Conservation (phyloP, 2,113 vertebrate species). For the Petrocephalus zakoni region DNA sequence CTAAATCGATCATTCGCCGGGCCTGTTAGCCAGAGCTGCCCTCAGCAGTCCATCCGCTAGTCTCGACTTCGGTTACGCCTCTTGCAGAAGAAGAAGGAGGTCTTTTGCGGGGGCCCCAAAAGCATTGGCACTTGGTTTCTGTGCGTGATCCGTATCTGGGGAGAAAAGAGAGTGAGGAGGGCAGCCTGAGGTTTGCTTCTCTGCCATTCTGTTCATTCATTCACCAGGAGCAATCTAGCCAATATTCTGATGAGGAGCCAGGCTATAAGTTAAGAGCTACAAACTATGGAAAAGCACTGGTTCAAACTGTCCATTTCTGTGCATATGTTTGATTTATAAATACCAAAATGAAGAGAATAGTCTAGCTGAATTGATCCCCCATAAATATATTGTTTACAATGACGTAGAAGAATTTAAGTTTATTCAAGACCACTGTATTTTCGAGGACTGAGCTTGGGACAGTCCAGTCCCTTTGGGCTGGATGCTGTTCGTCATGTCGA, state of each 20-base stretch:
- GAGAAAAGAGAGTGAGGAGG: slow-evolving; percentile 13
- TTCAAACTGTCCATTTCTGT: background rate
- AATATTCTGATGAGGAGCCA: background rate
- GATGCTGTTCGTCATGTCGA: background rate
- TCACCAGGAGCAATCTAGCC: background rate
- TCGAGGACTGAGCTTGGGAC: background rate
- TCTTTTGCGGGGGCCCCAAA: slow-evolving; percentile 83
- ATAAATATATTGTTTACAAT: background rate
- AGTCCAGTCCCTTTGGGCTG: background rate
- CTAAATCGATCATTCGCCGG: background rate
- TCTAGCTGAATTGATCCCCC: background rate
- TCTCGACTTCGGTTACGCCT: slow-evolving; percentile 75
- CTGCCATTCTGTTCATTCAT: background rate
- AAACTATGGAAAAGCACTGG: background rate
- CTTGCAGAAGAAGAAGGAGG: slow-evolving; percentile 84
- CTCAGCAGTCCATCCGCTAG: slow-evolving; percentile 41
- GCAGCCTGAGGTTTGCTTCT: background rate
- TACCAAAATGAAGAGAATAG: background rate
- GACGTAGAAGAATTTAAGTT: background rate
- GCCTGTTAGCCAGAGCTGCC: background rate
- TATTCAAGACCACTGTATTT: background rate
- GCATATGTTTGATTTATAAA: background rate
- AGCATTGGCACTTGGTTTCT: slow-evolving; percentile 96
- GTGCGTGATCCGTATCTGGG: slow-evolving; percentile 84
- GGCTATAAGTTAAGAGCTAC: background rate